Evolutionary conservation across 2,797 vertebrate genomes (phyloP).

Genomic region (Thamnophis elegans): DNA sequence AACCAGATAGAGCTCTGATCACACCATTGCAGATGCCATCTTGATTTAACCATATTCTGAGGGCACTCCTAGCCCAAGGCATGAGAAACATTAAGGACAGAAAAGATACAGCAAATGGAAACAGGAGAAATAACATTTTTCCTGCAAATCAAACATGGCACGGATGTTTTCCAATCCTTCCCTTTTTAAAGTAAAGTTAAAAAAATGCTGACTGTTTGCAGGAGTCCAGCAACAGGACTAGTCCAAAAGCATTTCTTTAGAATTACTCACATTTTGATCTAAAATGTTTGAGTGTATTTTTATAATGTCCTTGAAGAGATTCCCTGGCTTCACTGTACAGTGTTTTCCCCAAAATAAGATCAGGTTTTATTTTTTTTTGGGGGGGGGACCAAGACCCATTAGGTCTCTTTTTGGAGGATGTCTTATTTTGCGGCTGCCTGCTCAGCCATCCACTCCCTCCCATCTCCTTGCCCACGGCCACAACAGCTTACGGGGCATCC

Average conservation of each 20-base stretch:
- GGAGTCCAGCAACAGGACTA: neutral
- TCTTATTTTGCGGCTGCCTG: no score
- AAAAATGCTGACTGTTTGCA: slow-evolving; percentile 40
- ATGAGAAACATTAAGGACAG: neutral
- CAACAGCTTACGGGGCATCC: no score
- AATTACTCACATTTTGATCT: neutral
- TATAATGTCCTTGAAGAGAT: neutral
- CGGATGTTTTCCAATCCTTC: slow-evolving; percentile 13
- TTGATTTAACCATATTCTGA: neutral
- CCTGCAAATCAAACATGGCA: slow-evolving; percentile 22
- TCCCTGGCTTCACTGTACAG: neutral
- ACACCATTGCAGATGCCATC: neutral
- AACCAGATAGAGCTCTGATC: neutral
- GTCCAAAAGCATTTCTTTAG: neutral
- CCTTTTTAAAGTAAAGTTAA: slow-evolving; percentile 16
- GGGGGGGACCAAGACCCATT: no score
- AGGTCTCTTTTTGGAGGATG: no score
- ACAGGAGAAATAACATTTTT: neutral
- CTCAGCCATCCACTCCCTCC: no score
- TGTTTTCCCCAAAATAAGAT: no score
- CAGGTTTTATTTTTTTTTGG: no score
- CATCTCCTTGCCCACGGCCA: no score
- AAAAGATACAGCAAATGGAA: neutral
- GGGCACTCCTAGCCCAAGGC: neutral
- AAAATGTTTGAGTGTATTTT: neutral